Evolutionary conservation across 2,113 vertebrate species (phyloP).

Genomic region (Corythaixoides concolor): DNA sequence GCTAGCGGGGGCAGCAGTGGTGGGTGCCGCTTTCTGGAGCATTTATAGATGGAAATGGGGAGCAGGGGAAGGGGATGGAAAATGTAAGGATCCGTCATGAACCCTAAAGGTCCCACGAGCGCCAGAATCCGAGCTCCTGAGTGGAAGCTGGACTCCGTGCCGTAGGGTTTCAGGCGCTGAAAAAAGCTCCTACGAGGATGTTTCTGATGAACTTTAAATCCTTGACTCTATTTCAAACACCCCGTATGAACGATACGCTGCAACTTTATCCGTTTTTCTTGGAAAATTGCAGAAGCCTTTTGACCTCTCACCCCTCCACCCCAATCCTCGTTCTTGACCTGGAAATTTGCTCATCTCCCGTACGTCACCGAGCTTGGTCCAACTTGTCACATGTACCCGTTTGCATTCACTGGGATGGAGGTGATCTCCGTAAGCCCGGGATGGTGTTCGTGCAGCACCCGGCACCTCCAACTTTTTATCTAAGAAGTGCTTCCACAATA

Average conservation of each 20-base stretch:
- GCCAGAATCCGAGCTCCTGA: neutral
- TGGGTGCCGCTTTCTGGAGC: neutral
- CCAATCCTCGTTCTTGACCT: neutral
- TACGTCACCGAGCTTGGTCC: accelerated
- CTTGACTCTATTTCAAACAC: neutral
- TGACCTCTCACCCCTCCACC: neutral
- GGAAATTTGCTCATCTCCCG: too few species aligned
- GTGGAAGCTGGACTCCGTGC: neutral
- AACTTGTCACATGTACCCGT: neutral
- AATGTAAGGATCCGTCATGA: neutral
- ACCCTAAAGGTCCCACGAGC: neutral
- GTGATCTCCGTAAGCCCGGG: neutral
- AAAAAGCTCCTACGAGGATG: neutral
- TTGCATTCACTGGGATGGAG: neutral
- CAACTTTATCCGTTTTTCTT: neutral
- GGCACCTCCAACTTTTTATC: neutral
- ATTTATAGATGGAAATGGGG: neutral
- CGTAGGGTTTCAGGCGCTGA: neutral
- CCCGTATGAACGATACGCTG: accelerated
- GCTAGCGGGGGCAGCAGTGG: neutral
- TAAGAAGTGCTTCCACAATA: conserved; percentile 3
- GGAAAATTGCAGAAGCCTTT: accelerated
- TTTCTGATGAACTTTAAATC: neutral
- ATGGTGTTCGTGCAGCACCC: neutral
- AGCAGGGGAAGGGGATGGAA: neutral